A percentile compares a stretch with the other conserved stretches of the same genome.
phyloP scores from a whole-genome alignment of 1,140 invertebrate genomes.

The Thaumetopoea pityocampa region DNA sequence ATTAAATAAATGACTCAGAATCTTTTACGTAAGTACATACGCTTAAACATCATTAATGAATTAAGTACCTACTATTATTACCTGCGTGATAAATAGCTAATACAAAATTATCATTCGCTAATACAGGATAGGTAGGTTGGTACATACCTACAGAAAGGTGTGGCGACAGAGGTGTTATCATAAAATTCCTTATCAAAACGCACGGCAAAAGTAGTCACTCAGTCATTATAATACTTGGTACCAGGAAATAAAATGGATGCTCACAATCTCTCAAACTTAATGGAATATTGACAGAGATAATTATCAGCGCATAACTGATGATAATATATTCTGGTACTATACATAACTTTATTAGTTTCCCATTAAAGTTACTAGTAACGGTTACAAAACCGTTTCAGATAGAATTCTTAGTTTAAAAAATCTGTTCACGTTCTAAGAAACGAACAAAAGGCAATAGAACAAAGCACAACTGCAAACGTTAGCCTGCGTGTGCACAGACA shows the following conservation, averaged over 20 bases:
- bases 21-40: no score
- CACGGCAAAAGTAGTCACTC: constrained; percentile 3
- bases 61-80: no score
- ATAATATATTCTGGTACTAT: no score
- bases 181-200: constrained; percentile 16
- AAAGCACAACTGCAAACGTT: constrained; percentile 37
- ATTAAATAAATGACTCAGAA: no score
- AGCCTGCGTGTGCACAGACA: constrained; percentile 48
- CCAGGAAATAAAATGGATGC: constrained; percentile 15
- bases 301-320: no score
- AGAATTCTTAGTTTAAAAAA: constrained; percentile 8
- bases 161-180: constrained; percentile 7
- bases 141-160: constrained; percentile 12
- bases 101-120: constrained; percentile 6
- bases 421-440: constrained; percentile 18
- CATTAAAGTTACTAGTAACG: background rate
- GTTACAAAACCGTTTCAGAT: background rate
- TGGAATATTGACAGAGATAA: no score
- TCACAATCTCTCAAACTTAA: no score
- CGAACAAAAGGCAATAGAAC: constrained; percentile 40
- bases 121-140: background rate
- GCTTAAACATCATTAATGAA: no score
- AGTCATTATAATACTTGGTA: constrained; percentile 8
- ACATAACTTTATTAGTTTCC: no score
- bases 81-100: no score